Evolutionary conservation across 2,888 invertebrate genomes (phyloP).

Genomic region (Helicoverpa assulta): DNA sequence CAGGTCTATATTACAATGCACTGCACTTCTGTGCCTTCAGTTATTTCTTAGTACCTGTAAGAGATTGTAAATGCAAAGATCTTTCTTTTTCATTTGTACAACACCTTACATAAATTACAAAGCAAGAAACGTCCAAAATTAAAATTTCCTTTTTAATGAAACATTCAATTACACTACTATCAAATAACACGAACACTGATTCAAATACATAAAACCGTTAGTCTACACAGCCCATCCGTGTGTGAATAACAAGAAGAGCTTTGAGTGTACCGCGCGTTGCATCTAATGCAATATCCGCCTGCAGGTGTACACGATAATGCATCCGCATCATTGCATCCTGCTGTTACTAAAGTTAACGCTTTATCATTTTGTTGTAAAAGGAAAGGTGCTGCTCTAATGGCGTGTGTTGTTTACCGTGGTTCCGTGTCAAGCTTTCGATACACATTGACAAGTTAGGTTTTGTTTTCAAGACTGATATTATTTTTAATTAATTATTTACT

Average conservation of each 20-base stretch:
- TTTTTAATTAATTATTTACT: neutral
- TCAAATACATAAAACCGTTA: slow-evolving; percentile 52
- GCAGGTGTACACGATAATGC: slow-evolving; percentile 81
- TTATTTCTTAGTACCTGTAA: no score
- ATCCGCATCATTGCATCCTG: slow-evolving; percentile 73
- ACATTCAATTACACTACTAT: neutral
- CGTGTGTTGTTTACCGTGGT: slow-evolving; percentile 26
- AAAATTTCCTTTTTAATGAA: no score
- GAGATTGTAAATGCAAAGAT: no score
- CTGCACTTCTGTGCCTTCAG: neutral
- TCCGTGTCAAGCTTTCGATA: slow-evolving; percentile 44
- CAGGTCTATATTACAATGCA: neutral
- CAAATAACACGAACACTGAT: slow-evolving; percentile 1
- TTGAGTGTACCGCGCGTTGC: slow-evolving; percentile 71
- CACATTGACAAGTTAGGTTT: neutral
- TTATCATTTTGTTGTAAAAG: slow-evolving; percentile 56
- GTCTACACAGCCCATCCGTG: slow-evolving; percentile 66
- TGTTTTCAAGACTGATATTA: neutral
- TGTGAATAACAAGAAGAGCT: slow-evolving; percentile 71
- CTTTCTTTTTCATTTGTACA: no score
- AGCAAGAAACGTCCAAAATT: no score
- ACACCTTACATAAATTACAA: no score
- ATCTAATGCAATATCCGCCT: slow-evolving; percentile 87
- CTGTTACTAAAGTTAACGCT: slow-evolving; percentile 51
- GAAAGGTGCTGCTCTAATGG: slow-evolving; percentile 45